Conservation (phyloP, 30 jellyfish, hydroid and myxozoan species). For the Aurelia aurita complex sp. Pacific region DNA sequence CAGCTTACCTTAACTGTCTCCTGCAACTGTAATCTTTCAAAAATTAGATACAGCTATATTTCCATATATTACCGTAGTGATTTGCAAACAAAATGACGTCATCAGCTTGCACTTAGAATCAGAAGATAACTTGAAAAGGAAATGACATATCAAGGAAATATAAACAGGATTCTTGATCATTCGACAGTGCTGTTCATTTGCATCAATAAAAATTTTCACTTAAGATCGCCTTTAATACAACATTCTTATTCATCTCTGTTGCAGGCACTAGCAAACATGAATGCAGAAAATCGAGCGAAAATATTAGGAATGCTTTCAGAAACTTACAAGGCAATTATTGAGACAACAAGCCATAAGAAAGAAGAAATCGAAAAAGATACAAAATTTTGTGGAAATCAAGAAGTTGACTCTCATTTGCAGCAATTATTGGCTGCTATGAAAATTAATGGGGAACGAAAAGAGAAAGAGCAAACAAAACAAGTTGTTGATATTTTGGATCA, state of each 20-base stretch:
- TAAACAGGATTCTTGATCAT: too few species aligned
- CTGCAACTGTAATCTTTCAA: too few species aligned
- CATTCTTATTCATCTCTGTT: too few species aligned
- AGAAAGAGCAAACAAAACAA: slow-evolving; percentile 25
- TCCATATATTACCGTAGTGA: too few species aligned
- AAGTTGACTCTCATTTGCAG: slow-evolving; percentile 1
- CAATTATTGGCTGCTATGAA: neutral
- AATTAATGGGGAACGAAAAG: neutral
- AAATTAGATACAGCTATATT: too few species aligned
- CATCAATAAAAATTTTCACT: too few species aligned
- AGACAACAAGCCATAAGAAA: slow-evolving; percentile 1
- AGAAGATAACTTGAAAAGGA: too few species aligned
- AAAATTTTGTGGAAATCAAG: neutral
- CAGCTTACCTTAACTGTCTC: too few species aligned
- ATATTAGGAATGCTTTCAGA: slow-evolving; percentile 1
- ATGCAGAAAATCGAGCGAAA: neutral
- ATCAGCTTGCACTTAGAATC: too few species aligned
- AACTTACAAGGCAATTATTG: slow-evolving; percentile 4
- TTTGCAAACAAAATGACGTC: too few species aligned
- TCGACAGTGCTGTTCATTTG: too few species aligned
- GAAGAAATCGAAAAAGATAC: neutral
- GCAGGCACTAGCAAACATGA: slow-evolving; percentile 12
- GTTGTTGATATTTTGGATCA: slow-evolving; percentile 39
- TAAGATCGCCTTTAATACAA: neutral
- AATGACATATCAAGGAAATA: too few species aligned